Conservation (phyloP, 2,888 invertebrate species). For the Copidosoma aretas region DNA sequence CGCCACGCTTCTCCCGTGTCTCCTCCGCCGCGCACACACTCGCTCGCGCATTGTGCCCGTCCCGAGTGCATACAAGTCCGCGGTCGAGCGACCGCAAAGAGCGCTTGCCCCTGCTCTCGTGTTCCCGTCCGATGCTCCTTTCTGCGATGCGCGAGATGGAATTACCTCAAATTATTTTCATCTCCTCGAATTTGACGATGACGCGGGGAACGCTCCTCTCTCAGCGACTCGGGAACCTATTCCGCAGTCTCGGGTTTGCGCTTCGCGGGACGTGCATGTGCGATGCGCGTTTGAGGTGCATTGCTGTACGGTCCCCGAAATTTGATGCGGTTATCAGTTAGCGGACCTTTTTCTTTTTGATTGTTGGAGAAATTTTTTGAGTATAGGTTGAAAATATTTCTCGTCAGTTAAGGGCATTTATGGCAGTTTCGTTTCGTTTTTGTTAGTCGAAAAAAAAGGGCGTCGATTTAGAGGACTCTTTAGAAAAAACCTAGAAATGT, state of each 20-base stretch:
- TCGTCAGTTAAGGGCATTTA: too few relatives aligned
- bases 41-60: conserved; percentile 10
- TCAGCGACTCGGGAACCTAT: too few relatives aligned
- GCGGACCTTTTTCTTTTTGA: too few relatives aligned
- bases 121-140: conserved; percentile 5
- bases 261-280: background rate
- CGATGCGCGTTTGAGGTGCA: too few relatives aligned
- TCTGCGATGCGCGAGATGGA: conserved; percentile 24
- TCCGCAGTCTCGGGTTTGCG: background rate
- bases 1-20: conserved; percentile 25
- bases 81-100: conserved; percentile 36
- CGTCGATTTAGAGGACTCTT: too few relatives aligned
- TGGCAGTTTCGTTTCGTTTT: too few relatives aligned
- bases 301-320: too few relatives aligned
- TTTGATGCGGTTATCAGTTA: background rate
- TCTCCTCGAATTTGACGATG: conserved; percentile 37
- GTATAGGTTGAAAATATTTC: too few relatives aligned
- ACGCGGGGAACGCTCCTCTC: conserved; percentile 4
- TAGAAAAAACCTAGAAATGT: too few relatives aligned
- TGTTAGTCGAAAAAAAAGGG: too few relatives aligned
- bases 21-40: conserved; percentile 15
- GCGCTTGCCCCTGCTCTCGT: background rate
- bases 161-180: conserved; percentile 38
- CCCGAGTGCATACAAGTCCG: conserved; percentile 38
- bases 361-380: too few relatives aligned